Base-by-base conservation (phyloP, 2,113 vertebrate genomes). In the Stercorarius parasiticus region DNA sequence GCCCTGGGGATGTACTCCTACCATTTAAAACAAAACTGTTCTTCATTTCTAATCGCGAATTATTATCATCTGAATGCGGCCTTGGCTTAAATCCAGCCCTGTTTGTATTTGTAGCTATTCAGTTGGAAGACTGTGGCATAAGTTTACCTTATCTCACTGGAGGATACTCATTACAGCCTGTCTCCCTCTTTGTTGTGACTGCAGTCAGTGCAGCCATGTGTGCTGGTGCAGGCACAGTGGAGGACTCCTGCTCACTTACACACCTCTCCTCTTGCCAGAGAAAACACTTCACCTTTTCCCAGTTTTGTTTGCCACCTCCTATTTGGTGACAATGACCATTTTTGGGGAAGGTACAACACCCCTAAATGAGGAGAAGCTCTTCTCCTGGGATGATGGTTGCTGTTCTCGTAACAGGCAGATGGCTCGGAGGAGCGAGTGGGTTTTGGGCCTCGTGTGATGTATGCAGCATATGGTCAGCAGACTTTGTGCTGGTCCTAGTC, bases 51-150 rank as follows among this genome's bases (percentile, higher is more conserved):
- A 71, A 43, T 27, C 55, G 64, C 52, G 72, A 84, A 84, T 67
- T 7, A 2, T 12, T 82, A 87, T 96, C 85, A 93, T 58, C 73
- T 91, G 81, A 89, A 67, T 70, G 23, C 0, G 0, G 58, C 56
- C 66, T 82, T 97, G 94, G 95, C 77, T 92, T 70, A 56, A 95
- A 70, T 91, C 83, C 88, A 91, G 36, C 66, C 61, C 73, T 70
- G 65, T n/a, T n/a, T 96, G 81, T 89, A 85, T 89, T 95, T 76
- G 61, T 79, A 91, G 72, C 80, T 78, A 73, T 94, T 83, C 76
- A 78, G 0, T 5, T 36, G 78, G 65, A 86, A 83, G 69, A 17
- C 42, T 43, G 73, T 36, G 49, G 27, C 38, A 36, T 10, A 30
- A 67, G 81, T 92, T 67, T 73, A 45, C 70, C 83, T 95, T 94